A percentile compares a stretch with the other conserved stretches of the same genome.
phyloP scores from a whole-genome alignment of 2,113 vertebrate species.

The Pandion haliaetus region DNA sequence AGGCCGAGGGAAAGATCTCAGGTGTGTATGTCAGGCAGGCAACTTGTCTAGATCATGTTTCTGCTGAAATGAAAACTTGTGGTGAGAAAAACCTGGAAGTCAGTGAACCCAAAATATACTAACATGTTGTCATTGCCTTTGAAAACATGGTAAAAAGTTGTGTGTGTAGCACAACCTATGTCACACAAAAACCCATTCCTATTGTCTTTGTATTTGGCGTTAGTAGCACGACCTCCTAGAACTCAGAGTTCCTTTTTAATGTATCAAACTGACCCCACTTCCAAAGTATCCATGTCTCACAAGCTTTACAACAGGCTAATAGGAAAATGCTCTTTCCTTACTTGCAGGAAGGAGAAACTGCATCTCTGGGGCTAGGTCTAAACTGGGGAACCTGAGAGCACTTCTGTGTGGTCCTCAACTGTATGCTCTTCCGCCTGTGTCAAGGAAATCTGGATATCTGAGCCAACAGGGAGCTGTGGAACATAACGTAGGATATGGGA shows the following conservation, averaged over 20 bases:
- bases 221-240: background rate
- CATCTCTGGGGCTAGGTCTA: background rate
- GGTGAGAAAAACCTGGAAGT: background rate
- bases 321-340: background rate
- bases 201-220: background rate
- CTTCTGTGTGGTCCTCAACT: background rate
- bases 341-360: background rate
- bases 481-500: background rate
- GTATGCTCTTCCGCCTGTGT: background rate
- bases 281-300: background rate
- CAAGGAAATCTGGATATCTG: background rate
- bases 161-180: background rate
- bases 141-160: background rate
- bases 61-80: background rate
- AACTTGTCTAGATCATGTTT: background rate
- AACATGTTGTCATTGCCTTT: background rate
- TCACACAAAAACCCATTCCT: background rate
- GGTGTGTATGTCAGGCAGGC: background rate
- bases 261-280: background rate
- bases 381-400: background rate
- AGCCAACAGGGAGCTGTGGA: background rate
- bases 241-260: background rate
- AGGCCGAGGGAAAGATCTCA: background rate
- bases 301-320: background rate
- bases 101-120: fast-evolving